These are phyloP conservation scores for Empidonax alnorum DNA, from an alignment of 2,113 vertebrate genomes.

Conservation along the genomic window DNA sequence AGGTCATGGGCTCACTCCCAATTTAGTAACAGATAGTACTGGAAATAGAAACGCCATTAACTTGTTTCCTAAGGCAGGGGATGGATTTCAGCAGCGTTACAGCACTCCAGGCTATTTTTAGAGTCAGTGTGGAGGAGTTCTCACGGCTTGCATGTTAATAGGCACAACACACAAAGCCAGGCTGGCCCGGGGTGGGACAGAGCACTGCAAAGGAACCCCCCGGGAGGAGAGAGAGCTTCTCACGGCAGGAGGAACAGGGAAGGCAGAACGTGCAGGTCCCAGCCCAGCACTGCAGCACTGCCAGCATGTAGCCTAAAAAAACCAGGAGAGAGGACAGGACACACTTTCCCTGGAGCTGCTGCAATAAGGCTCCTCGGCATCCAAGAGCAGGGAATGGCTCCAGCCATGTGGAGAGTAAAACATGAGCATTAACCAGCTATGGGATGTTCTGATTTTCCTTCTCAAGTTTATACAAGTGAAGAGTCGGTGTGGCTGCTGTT, in stretches of 20 bases:
- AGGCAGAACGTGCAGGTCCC: neutral
- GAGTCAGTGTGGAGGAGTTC: slow-evolving; percentile 44
- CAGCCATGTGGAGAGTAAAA: neutral
- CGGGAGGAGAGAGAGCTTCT: neutral
- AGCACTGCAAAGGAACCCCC: neutral
- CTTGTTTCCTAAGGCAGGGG: slow-evolving; percentile 45
- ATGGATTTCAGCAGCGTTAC: slow-evolving; percentile 46
- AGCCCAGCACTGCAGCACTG: neutral
- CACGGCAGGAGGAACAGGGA: neutral
- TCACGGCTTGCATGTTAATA: slow-evolving; percentile 46
- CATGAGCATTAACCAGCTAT: neutral
- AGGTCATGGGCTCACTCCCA: slow-evolving; percentile 35
- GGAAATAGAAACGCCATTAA: slow-evolving; percentile 70
- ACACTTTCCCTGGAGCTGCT: neutral
- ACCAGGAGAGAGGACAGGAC: neutral
- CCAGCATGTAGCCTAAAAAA: neutral
- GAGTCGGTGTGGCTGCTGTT: neutral
- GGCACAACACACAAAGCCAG: slow-evolving; percentile 33
- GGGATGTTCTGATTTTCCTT: slow-evolving; percentile 6
- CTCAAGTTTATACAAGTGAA: neutral
- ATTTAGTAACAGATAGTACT: slow-evolving; percentile 72
- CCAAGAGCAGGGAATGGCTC: neutral
- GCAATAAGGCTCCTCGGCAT: neutral
- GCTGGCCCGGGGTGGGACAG: neutral
- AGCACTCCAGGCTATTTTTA: slow-evolving; percentile 68